Evolutionary conservation across 2,797 vertebrate genomes (phyloP).

Genomic region (Sebastes oblongus): DNA sequence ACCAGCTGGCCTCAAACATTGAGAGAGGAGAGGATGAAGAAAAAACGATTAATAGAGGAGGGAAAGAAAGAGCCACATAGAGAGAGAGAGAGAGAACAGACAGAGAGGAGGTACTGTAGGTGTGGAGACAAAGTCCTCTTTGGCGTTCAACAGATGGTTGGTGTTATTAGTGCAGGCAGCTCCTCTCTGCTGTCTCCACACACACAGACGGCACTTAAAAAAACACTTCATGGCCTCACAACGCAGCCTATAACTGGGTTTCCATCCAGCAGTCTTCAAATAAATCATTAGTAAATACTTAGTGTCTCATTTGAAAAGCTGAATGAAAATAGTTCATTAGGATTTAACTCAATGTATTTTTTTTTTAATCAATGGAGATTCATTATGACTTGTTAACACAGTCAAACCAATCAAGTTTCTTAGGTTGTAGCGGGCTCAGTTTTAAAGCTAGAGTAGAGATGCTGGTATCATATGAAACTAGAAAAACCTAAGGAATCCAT

Average conservation of each 20-base stretch:
- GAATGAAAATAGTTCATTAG: neutral
- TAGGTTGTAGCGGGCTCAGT: too few species aligned
- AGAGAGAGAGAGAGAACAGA: constrained; percentile 12
- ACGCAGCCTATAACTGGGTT: neutral
- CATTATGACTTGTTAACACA: neutral
- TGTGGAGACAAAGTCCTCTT: constrained; percentile 38
- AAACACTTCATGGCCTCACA: neutral
- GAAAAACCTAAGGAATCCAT: too few species aligned
- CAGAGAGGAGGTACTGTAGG: constrained; percentile 5
- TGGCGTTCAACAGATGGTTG: constrained; percentile 58
- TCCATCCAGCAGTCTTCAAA: neutral
- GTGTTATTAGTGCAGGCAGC: constrained; percentile 47
- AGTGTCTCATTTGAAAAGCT: neutral
- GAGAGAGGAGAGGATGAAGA: neutral
- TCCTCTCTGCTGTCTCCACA: constrained; percentile 17
- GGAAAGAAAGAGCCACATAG: neutral
- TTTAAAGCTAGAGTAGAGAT: too few species aligned
- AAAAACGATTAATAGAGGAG: neutral
- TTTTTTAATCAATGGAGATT: neutral
- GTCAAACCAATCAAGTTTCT: neutral
- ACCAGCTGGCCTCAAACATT: constrained; percentile 3
- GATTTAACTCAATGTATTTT: neutral
- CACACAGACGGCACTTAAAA: constrained; percentile 3
- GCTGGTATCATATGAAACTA: too few species aligned
- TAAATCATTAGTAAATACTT: neutral